A percentile compares a stretch with the other conserved stretches of the same genome.
These are phyloP conservation scores for Lepidochrysops patricia DNA, from an alignment of 2,888 invertebrate genomes.

Conservation along the genomic window DNA sequence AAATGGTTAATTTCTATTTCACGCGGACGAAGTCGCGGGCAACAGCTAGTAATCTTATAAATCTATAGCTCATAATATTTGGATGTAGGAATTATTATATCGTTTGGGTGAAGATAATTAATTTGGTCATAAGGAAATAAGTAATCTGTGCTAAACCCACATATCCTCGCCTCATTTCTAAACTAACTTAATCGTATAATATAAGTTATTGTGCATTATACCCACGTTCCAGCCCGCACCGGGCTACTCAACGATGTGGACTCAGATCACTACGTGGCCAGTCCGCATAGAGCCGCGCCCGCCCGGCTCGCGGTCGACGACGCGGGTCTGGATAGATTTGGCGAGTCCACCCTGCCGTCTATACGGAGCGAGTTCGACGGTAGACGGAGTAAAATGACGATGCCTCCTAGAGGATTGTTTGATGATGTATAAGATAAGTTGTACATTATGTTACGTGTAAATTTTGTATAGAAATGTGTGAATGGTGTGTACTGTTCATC, in stretches of 20 bases:
- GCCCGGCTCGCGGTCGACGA: conserved; percentile 54
- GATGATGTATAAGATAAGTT: conserved; percentile 81
- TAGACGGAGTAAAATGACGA: conserved; percentile 70
- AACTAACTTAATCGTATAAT: not conserved
- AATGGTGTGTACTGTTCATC: no score
- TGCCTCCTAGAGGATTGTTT: conserved; percentile 85
- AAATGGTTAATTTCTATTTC: no score
- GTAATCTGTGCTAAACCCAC: no score
- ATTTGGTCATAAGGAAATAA: no score
- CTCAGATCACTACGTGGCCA: conserved; percentile 79
- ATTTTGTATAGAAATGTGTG: no score
- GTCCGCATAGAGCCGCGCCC: conserved; percentile 47
- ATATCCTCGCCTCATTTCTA: no score
- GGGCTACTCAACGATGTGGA: conserved; percentile 87
- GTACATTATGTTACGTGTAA: no score
- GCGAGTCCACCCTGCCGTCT: conserved; percentile 74
- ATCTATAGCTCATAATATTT: no score
- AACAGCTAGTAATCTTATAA: no score
- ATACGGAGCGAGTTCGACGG: conserved; percentile 43
- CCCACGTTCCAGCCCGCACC: conserved; percentile 78
- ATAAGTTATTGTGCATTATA: conserved; percentile 65
- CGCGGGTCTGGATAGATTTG: conserved; percentile 77
- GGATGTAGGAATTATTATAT: no score
- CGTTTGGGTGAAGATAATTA: no score
- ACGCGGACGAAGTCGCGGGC: no score